phyloP scores from a whole-genome alignment of 53 echinoderm and acorn worm genomes.

The Hippasteria phrygiana region DNA sequence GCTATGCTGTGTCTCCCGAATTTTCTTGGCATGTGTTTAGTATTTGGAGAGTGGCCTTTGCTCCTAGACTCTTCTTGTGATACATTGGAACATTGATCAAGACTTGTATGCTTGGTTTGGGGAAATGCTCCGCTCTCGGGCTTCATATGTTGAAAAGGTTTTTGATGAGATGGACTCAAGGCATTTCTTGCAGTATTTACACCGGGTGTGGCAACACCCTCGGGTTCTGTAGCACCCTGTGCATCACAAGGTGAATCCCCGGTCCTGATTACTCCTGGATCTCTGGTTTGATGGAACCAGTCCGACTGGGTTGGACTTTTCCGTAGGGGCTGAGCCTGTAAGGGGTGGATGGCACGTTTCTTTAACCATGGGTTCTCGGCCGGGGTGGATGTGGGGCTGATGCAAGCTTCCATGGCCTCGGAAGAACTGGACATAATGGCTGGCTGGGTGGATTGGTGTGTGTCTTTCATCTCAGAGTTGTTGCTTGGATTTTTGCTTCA shows the following conservation, averaged over 20 bases:
- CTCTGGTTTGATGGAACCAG: background rate
- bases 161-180: background rate
- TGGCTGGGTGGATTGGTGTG: background rate
- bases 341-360: background rate
- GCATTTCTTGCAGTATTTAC: background rate
- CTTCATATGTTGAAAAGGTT: too few relatives aligned
- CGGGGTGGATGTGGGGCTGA: constrained; percentile 42
- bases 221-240: constrained; percentile 34
- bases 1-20: background rate
- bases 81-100: background rate
- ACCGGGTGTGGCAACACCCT: background rate
- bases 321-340: background rate
- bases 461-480: constrained; percentile 55
- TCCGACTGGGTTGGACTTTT: background rate
- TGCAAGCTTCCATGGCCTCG: constrained; percentile 34
- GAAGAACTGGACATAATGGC: constrained; percentile 17
- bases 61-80: background rate
- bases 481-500: background rate
- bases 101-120: background rate
- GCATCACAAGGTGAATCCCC: constrained; percentile 7
- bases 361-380: constrained; percentile 18
- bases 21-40: background rate
- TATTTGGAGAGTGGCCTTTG: background rate
- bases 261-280: constrained; percentile 3
- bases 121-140: background rate